A percentile compares a stretch with the other conserved stretches of the same genome.
phyloP scores from a whole-genome alignment of 53 echinoderm and acorn worm genomes.

The Apostichopus leukothele region DNA sequence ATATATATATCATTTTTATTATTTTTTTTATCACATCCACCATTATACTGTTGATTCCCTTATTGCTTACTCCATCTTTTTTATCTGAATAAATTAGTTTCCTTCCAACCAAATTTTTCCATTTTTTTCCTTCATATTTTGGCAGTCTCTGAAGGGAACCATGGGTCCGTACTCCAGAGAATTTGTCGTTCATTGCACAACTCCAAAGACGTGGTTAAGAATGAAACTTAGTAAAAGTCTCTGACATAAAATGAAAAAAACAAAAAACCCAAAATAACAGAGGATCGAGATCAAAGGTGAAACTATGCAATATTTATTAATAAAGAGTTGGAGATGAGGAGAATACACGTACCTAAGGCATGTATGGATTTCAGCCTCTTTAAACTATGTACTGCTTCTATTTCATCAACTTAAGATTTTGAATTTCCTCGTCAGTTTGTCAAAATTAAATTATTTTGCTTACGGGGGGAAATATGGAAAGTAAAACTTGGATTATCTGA shows the following conservation, averaged over 20 bases:
- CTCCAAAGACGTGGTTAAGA: constrained; percentile 82
- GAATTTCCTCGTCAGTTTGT: too few relatives aligned
- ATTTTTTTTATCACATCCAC: too few relatives aligned
- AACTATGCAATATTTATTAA: background rate
- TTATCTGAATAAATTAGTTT: too few relatives aligned
- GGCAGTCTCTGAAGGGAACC: constrained; percentile 62
- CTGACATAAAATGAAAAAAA: background rate
- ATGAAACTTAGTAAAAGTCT: constrained; percentile 68
- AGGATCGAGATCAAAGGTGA: background rate
- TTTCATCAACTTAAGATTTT: background rate
- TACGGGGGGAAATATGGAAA: too few relatives aligned
- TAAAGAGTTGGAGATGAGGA: background rate
- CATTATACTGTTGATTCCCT: too few relatives aligned
- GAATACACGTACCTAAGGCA: background rate
- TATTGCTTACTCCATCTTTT: too few relatives aligned
- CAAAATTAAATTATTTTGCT: too few relatives aligned
- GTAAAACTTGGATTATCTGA: too few relatives aligned
- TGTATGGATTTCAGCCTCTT: background rate
- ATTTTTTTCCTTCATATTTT: background rate
- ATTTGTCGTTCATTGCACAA: constrained; percentile 83
- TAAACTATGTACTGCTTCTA: background rate
- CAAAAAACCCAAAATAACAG: background rate
- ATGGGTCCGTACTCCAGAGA: constrained; percentile 87
- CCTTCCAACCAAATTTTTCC: background rate
- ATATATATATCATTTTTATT: too few relatives aligned